Evolutionary conservation across 2,113 vertebrate genomes (phyloP).

Genomic region (Oreotrochilus melanogaster): DNA sequence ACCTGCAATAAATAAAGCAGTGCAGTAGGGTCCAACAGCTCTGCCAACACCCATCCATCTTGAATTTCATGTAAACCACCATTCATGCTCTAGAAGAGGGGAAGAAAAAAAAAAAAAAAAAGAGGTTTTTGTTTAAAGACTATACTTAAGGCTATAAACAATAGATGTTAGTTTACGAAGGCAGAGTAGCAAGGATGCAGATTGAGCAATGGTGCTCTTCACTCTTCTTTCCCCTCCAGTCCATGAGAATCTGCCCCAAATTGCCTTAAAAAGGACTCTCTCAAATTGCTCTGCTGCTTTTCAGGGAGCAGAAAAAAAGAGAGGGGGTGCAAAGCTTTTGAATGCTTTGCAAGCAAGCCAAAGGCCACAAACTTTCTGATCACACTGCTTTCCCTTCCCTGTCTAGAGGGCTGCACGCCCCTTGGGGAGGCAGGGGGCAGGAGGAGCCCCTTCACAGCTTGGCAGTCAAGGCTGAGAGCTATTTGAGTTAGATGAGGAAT

Average conservation of each 20-base stretch:
- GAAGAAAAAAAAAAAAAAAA: neutral
- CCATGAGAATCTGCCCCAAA: neutral
- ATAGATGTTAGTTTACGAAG: neutral
- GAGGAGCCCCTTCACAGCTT: neutral
- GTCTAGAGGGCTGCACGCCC: accelerated
- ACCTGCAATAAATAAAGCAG: neutral
- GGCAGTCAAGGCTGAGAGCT: constrained; percentile 11
- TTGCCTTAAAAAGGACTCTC: accelerated
- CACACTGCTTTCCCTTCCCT: neutral
- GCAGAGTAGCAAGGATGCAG: neutral
- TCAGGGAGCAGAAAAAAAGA: neutral
- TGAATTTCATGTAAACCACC: neutral
- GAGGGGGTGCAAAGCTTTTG: neutral
- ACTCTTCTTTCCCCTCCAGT: neutral
- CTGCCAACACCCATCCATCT: neutral
- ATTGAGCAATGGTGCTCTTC: neutral
- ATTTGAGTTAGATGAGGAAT: constrained; percentile 64
- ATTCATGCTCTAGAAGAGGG: neutral
- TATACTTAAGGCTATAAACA: neutral
- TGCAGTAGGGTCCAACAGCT: neutral
- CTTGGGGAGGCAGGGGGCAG: accelerated
- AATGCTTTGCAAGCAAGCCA: neutral
- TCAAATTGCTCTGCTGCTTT: neutral
- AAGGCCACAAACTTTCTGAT: neutral
- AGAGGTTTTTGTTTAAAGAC: neutral